Percentiles rank a stretch among this genome's conserved stretches.
Evolutionary conservation across 2,113 vertebrate genomes (phyloP).

Genomic region (Miniopterus natalensis): DNA sequence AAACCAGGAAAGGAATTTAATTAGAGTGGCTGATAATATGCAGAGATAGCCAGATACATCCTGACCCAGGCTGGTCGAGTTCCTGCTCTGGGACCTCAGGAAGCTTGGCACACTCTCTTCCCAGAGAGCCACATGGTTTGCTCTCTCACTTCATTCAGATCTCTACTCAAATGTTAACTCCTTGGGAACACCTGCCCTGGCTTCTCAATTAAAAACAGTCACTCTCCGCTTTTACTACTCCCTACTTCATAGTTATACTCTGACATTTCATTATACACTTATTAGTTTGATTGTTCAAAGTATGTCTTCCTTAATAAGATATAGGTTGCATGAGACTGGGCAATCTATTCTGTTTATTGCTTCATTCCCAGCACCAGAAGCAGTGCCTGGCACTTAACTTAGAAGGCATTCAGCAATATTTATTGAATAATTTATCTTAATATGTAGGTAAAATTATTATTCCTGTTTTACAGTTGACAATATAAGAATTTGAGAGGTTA

Average conservation of each 20-base stretch:
- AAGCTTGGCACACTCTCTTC: neutral
- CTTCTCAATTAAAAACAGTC: neutral
- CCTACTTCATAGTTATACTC: neutral
- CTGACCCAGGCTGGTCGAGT: neutral
- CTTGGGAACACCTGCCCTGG: neutral
- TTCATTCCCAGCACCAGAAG: constrained; percentile 1
- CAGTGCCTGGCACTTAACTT: neutral
- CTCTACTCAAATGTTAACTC: neutral
- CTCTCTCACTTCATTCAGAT: neutral
- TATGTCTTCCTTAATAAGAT: neutral
- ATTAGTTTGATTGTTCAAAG: neutral
- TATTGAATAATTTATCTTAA: neutral
- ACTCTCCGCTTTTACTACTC: neutral
- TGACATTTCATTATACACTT: neutral
- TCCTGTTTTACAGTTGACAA: neutral
- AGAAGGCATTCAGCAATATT: neutral
- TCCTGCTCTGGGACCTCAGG: neutral
- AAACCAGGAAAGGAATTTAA: neutral
- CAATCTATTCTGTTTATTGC: neutral
- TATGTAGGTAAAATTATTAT: neutral
- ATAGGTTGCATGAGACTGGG: neutral
- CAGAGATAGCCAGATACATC: neutral
- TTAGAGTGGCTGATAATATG: neutral
- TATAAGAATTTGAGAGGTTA: neutral
- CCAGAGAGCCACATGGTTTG: neutral